Evolutionary conservation across 2,888 invertebrate genomes (phyloP), one percentile per base, ranked within the genome.

Genomic region (Dicranocentrus wangi): DNA sequence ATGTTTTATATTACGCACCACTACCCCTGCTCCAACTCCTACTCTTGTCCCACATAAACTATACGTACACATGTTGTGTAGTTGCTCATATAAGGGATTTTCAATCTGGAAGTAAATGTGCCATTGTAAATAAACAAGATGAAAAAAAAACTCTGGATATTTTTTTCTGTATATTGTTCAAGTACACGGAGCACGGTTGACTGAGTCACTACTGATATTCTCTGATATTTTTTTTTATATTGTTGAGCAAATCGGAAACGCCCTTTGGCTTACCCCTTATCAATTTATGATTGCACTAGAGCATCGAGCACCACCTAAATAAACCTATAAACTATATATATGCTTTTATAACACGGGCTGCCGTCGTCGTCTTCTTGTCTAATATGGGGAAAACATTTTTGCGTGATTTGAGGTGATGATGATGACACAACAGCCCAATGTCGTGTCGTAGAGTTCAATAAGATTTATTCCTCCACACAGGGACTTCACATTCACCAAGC

Each of bases 381-480:
- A 47, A 17, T 5, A 7, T 53, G 21, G 53, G 21, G 21, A 53
- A 53, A 53, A 53, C 5, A 21, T 53, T 8, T 8, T 42, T 69
- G 69, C 69, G 69, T 69, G 69, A 69, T 69, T 69, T 69, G 17
- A 53, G 25, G n/a, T n/a, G 53, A 53, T n/a, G 53, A 53, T 53
- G 53, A 53, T 53, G 53, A 53, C 21, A 53, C 53, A 53, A 53
- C 53, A 53, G 5, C 7, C 5, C 53, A 28, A 69, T 55, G 21
- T 21, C 25, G 21, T 55, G n/a, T 25, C 27, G 25, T 7, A 27
- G 27, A 27, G 21, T 27, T 27, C 5, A 60, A 7, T 27, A 27
- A 7, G n/a, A 60, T 60, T 27, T 60, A n/a, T 27, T 60, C n/a
- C n/a, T 25, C 27, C 19, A 13, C 15, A 60, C 21, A 21, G 21